Evolutionary conservation across 37 sponge, comb jelly and placozoan species (phyloP).

Genomic region (Axinella damicornis): DNA sequence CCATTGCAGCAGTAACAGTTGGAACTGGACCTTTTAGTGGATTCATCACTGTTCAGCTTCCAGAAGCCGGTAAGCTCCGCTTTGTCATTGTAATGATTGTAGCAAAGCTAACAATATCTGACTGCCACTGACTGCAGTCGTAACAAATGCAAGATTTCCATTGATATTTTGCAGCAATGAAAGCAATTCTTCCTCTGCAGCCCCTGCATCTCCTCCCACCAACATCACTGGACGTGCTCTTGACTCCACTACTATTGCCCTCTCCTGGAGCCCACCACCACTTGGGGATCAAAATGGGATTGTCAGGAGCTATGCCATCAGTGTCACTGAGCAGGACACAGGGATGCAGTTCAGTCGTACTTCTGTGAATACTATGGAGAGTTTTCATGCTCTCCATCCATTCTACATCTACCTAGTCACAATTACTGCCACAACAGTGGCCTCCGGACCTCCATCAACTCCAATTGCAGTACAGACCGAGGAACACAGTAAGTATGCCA

Average conservation of each 20-base stretch:
- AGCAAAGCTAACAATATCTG: too few species aligned
- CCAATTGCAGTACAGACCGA: neutral
- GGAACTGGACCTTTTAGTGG: slow-evolving; percentile 25
- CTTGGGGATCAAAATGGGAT: slow-evolving; percentile 33
- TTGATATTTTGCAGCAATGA: too few species aligned
- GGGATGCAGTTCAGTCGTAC: neutral
- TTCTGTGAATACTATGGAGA: neutral
- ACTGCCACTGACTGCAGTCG: too few species aligned
- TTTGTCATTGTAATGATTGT: too few species aligned
- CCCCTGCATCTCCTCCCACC: too few species aligned
- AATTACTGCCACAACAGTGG: slow-evolving; percentile 30
- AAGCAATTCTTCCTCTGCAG: too few species aligned
- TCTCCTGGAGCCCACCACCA: slow-evolving; percentile 34
- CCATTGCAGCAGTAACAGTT: slow-evolving; percentile 56
- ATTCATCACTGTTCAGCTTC: neutral
- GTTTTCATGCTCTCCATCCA: slow-evolving; percentile 17
- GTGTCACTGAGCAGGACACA: slow-evolving; percentile 22
- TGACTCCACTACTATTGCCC: neutral
- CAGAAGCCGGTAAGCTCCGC: neutral
- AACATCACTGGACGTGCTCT: too few species aligned
- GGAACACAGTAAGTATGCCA: slow-evolving; percentile 23
- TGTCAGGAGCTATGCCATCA: slow-evolving; percentile 10
- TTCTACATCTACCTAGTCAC: slow-evolving; percentile 23
- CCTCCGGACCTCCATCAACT: neutral
- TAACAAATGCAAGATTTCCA: too few species aligned